A percentile compares a stretch with the other conserved stretches of the same genome.
These are phyloP conservation scores for Corythoichthys intestinalis DNA, from an alignment of 2,113 vertebrate genomes.

Conservation along the genomic window DNA sequence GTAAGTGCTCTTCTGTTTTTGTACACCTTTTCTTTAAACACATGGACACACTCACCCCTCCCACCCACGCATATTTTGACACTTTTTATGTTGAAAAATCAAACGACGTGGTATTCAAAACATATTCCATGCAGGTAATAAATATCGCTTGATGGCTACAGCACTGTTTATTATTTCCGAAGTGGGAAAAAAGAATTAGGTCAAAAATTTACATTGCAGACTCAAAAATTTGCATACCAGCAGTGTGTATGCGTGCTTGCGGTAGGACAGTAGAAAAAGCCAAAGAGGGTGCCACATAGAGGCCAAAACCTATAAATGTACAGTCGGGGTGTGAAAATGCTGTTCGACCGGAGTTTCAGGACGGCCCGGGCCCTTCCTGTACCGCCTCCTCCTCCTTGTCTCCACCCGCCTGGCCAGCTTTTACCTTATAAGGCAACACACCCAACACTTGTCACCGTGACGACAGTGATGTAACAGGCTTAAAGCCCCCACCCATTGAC, in stretches of 20 bases:
- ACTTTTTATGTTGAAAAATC: neutral
- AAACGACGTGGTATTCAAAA: neutral
- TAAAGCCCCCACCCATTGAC: slow-evolving; percentile 39
- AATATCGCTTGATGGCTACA: neutral
- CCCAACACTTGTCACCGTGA: slow-evolving; percentile 55
- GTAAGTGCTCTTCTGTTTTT: no score
- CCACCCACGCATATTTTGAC: neutral
- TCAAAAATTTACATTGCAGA: slow-evolving; percentile 3
- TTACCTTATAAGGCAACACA: slow-evolving; percentile 72
- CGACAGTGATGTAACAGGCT: slow-evolving; percentile 60
- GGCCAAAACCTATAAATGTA: neutral
- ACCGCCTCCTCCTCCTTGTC: slow-evolving; percentile 37
- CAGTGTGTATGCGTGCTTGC: neutral
- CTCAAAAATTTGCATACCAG: neutral
- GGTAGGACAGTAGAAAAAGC: slow-evolving; percentile 4
- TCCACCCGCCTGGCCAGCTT: slow-evolving; percentile 34
- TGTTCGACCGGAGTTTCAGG: slow-evolving; percentile 61
- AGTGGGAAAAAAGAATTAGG: neutral
- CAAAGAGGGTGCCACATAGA: neutral
- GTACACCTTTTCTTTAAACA: no score
- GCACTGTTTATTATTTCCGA: neutral
- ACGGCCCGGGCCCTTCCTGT: slow-evolving; percentile 64
- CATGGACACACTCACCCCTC: neutral
- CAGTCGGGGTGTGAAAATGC: slow-evolving; percentile 41
- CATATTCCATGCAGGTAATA: neutral